phyloP scores from a whole-genome alignment of 2,888 invertebrate genomes.

The Pyrrhosoma nymphula region DNA sequence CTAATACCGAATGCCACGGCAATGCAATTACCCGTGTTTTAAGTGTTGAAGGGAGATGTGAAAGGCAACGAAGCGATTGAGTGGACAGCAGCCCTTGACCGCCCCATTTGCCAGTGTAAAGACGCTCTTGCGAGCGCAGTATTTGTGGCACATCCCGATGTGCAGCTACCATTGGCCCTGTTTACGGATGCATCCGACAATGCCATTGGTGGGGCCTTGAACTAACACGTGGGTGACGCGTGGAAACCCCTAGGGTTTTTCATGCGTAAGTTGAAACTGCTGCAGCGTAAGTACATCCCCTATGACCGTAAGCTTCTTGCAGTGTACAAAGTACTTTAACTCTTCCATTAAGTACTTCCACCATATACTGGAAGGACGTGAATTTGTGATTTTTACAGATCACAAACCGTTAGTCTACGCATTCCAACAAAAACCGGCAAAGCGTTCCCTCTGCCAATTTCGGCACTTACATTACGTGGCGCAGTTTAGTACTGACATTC shows the following conservation, averaged over 20 bases:
- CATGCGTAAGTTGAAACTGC: background rate
- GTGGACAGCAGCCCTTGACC: background rate
- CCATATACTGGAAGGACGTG: background rate
- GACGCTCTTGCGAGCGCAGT: background rate
- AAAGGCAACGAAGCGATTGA: background rate
- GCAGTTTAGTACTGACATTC: background rate
- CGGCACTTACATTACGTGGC: background rate
- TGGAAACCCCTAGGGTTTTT: background rate
- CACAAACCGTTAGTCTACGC: slow-evolving; percentile 56
- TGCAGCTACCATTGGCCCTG: too few species aligned
- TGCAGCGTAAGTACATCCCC: background rate
- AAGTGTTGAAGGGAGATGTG: background rate
- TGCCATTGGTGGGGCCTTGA: background rate
- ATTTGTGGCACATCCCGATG: too few species aligned
- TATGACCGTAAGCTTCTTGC: background rate
- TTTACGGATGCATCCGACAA: background rate
- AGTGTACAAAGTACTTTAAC: background rate
- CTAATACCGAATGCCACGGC: too few species aligned
- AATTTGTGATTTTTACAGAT: slow-evolving; percentile 16
- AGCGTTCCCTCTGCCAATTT: slow-evolving; percentile 56
- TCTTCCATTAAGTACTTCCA: background rate
- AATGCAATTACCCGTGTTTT: background rate
- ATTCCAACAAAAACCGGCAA: slow-evolving; percentile 56
- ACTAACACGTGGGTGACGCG: too few species aligned
- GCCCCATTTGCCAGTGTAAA: background rate